Evolutionary conservation across 2,888 invertebrate genomes (phyloP).

Genomic region (Mesorhabditis spiculigera): DNA sequence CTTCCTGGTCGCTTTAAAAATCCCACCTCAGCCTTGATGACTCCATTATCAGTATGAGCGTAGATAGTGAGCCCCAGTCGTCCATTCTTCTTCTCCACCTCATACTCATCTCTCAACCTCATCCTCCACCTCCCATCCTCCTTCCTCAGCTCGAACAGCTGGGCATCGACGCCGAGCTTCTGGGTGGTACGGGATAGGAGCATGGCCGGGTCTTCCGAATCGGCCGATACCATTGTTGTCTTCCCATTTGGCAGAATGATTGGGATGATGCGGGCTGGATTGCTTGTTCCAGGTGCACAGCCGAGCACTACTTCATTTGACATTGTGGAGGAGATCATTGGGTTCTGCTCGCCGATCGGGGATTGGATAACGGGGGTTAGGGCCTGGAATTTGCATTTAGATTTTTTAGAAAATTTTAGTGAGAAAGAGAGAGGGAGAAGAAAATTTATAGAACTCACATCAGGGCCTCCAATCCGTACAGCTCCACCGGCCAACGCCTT

Average conservation of each 20-base stretch:
- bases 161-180: conserved; percentile 15
- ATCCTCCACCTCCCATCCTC: conserved; percentile 17
- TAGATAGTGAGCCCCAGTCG: conserved; percentile 36
- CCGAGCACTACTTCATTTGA: not conserved
- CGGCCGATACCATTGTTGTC: conserved; percentile 11
- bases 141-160: conserved; percentile 14
- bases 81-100: conserved; percentile 31
- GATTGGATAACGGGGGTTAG: not conserved
- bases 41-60: conserved; percentile 35
- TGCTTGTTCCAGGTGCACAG: not conserved
- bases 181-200: conserved; percentile 4
- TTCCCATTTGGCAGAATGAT: conserved; percentile 19
- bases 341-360: not conserved
- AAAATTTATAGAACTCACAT: conserved; percentile 2
- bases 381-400: not conserved
- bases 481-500: conserved; percentile 7
- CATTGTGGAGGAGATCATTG: not conserved
- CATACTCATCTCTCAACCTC: conserved; percentile 30
- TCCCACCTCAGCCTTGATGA: conserved; percentile 31
- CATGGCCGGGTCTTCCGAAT: not conserved
- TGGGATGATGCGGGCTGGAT: conserved; percentile 10
- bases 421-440: not conserved
- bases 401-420: too few species aligned
- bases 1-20: not conserved
- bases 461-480: not conserved